Conservation (phyloP, 1,140 invertebrate genomes). For the Cotesia typhae region DNA sequence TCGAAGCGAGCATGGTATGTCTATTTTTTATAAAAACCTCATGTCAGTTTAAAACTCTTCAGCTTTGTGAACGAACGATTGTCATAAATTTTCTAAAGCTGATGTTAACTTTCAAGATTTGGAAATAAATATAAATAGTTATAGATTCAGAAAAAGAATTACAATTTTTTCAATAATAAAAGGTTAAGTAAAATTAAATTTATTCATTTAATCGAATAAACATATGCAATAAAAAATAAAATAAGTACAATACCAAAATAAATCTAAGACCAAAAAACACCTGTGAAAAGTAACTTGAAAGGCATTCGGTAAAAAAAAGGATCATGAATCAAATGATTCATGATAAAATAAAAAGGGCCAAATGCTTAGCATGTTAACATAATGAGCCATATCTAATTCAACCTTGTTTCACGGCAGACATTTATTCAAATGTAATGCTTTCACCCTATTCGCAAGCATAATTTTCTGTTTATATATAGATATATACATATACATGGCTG, state of each 20-base stretch:
- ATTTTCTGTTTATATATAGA: conserved; percentile 18
- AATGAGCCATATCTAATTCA: conserved; percentile 54
- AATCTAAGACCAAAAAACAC: neutral
- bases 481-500: conserved; percentile 1
- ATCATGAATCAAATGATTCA: conserved; percentile 37
- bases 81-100: too few relatives aligned
- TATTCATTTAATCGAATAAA: too few relatives aligned
- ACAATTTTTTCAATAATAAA: too few relatives aligned
- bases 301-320: conserved; percentile 32
- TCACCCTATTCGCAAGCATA: conserved; percentile 50
- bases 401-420: conserved; percentile 47
- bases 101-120: too few relatives aligned
- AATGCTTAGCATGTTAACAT: conserved; percentile 62
- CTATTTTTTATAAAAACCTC: too few relatives aligned
- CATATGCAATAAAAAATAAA: neutral
- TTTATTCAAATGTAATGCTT: conserved; percentile 64
- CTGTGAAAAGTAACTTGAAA: conserved; percentile 32
- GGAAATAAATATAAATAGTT: too few relatives aligned
- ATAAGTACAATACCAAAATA: neutral
- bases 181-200: too few relatives aligned
- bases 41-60: too few relatives aligned
- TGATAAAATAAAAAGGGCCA: conserved; percentile 21
- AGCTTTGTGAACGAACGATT: too few relatives aligned
- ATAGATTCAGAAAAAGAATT: too few relatives aligned
- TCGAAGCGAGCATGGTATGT: too few relatives aligned